Conservation (phyloP, 2,797 vertebrate genomes). For the Kryptopterus vitreolus region DNA sequence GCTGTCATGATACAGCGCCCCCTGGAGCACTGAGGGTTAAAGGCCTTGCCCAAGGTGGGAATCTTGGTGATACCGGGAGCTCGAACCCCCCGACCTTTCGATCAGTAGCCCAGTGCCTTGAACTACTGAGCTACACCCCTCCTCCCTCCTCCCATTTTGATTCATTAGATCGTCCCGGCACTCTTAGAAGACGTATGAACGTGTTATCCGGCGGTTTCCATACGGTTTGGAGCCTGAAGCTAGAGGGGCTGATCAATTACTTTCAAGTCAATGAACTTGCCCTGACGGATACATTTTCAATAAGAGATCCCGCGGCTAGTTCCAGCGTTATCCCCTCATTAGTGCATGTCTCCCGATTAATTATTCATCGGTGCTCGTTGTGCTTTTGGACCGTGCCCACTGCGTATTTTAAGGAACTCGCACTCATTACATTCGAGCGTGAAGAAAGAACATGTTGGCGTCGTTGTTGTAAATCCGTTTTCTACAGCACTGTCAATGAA, state of each 20-base stretch:
- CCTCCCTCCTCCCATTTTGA: no score
- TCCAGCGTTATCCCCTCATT: constrained; percentile 6
- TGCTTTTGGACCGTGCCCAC: background rate
- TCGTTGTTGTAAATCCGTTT: no score
- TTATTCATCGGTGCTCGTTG: background rate
- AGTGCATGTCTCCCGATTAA: background rate
- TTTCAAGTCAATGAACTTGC: constrained; percentile 15
- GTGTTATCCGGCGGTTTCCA: background rate
- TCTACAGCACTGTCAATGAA: no score
- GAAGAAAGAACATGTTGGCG: background rate
- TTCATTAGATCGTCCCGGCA: constrained; percentile 15
- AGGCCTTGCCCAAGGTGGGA: no score
- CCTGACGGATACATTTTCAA: background rate
- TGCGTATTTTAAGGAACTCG: background rate
- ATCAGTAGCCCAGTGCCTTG: no score
- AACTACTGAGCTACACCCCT: no score
- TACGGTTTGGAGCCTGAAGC: constrained; percentile 9
- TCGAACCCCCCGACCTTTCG: no score
- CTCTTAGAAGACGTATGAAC: constrained; percentile 13
- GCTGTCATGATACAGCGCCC: no score
- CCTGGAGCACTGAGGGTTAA: no score
- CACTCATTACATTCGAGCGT: background rate
- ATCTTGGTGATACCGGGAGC: no score
- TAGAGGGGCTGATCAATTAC: background rate
- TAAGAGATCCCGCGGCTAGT: background rate